These are phyloP conservation scores for Hymenopus coronatus DNA, from an alignment of 2,888 invertebrate genomes.

Conservation along the genomic window DNA sequence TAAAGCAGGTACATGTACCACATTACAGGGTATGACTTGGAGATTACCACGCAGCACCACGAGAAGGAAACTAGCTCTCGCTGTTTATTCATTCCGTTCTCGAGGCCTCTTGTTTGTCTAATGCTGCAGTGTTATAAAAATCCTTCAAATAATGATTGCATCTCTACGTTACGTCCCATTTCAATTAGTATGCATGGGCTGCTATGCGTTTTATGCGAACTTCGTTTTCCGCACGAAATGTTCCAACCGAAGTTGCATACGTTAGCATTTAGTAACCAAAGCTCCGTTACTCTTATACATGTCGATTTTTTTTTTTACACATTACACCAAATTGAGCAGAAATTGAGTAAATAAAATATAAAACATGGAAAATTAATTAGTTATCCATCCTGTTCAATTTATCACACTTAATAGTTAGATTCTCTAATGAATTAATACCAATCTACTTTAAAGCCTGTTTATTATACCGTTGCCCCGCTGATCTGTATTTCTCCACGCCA, in stretches of 20 bases:
- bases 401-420: too few species aligned
- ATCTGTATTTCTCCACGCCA: too few species aligned
- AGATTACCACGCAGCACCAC: not conserved
- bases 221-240: not conserved
- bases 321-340: too few species aligned
- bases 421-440: too few species aligned
- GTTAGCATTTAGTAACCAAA: not conserved
- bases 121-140: not conserved
- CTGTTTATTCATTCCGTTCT: not conserved
- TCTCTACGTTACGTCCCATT: not conserved
- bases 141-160: not conserved
- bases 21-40: not conserved
- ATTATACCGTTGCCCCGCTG: too few species aligned
- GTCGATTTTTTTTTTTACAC: too few species aligned
- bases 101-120: not conserved
- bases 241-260: not conserved
- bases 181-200: not conserved
- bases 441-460: too few species aligned
- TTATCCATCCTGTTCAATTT: too few species aligned
- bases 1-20: not conserved
- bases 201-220: not conserved
- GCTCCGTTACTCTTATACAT: not conserved
- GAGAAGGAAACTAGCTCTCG: not conserved
- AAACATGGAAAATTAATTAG: too few species aligned
- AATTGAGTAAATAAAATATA: too few species aligned